Conservation (phyloP, 2,113 vertebrate species). For the Engystomops pustulosus region DNA sequence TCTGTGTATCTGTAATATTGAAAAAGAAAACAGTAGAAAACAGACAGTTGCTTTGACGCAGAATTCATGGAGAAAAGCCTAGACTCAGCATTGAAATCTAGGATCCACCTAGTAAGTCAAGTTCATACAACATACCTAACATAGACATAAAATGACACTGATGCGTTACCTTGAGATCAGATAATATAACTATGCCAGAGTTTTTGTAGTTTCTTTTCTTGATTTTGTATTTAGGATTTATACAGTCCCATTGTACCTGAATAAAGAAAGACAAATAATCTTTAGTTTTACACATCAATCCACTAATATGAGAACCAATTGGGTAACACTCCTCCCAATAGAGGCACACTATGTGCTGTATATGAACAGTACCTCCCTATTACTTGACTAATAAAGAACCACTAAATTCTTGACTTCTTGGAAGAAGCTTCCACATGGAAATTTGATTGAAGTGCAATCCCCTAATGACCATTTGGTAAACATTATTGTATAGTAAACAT, state of each 20-base stretch:
- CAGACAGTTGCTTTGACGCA: background rate
- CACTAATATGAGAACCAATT: background rate
- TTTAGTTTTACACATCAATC: background rate
- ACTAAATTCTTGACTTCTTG: no score
- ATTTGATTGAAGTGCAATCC: background rate
- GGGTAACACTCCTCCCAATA: no score
- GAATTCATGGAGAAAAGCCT: background rate
- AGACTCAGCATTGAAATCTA: background rate
- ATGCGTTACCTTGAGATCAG: constrained; percentile 84
- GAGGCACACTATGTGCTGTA: no score
- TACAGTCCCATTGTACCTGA: constrained; percentile 88
- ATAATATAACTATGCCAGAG: constrained; percentile 88
- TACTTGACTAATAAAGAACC: background rate
- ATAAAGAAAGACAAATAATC: background rate
- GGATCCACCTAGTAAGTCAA: background rate
- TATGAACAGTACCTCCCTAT: background rate
- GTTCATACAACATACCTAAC: background rate
- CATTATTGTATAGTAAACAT: background rate
- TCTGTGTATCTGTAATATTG: constrained; percentile 84
- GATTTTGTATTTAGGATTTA: constrained; percentile 93
- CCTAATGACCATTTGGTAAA: background rate
- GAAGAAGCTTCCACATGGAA: no score
- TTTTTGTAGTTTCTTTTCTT: constrained; percentile 95
- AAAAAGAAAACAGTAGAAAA: background rate
- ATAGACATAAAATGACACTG: background rate